Conservation (phyloP, 2,888 invertebrate species). For the Spisula solida region DNA sequence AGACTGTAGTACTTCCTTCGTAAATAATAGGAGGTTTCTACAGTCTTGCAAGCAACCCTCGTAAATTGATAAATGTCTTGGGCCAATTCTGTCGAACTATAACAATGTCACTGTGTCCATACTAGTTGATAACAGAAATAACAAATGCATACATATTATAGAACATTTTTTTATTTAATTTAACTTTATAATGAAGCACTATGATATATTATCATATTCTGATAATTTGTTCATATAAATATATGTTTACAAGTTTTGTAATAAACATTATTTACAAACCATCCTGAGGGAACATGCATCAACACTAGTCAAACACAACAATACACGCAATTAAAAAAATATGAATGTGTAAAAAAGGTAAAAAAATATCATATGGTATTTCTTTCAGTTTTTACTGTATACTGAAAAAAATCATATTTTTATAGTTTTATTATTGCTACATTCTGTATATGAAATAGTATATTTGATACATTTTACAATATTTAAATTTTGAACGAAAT, state of each 20-base stretch:
- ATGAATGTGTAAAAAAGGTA: constrained; percentile 38
- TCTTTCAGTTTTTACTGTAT: not conserved
- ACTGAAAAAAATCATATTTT: constrained; percentile 1
- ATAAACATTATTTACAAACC: constrained; percentile 41
- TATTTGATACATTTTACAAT: not conserved
- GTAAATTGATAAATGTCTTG: too few relatives aligned
- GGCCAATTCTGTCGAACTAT: too few relatives aligned
- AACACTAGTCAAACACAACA: constrained; percentile 21
- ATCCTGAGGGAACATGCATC: constrained; percentile 45
- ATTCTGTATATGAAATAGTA: not conserved
- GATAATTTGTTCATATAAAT: constrained; percentile 53
- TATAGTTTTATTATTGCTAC: not conserved
- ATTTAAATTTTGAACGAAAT: not conserved
- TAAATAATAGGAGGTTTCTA: too few relatives aligned
- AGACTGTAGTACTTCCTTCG: too few relatives aligned
- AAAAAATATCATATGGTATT: constrained; percentile 30
- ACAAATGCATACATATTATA: constrained; percentile 22
- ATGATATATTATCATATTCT: constrained; percentile 51
- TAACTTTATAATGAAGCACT: constrained; percentile 68
- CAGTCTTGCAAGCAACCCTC: too few relatives aligned
- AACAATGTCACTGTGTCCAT: too few relatives aligned
- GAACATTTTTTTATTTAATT: constrained; percentile 58
- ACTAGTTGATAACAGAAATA: not conserved
- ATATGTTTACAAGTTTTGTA: constrained; percentile 41
- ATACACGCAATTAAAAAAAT: constrained; percentile 26